Base-by-base conservation (phyloP, 2,797 vertebrate genomes). In the Oryzias dopingdopingensis region DNA sequence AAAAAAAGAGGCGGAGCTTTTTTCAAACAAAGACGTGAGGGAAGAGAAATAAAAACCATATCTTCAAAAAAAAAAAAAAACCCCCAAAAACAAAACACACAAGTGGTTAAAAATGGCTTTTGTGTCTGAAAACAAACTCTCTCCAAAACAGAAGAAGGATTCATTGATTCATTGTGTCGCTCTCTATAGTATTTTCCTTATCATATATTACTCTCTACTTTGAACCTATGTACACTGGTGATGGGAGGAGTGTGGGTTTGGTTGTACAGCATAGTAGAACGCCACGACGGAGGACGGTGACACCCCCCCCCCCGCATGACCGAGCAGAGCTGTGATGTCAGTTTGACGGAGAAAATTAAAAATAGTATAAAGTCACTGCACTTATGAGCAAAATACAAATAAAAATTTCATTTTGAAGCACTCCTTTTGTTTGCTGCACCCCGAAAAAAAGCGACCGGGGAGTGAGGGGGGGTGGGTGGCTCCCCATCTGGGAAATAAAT, bases 201-300 rank as follows among this genome's bases (percentile, higher is more conserved):
- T 88, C 85, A 92, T 92, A 92, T 91, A 91, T 92, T 92, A 92
- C 88, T 89, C 85, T 92, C 90, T 91, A 90, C 87, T 87, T 80
- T 89, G 81, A 83, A 84, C 76, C 53, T 92, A 91, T 93, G 82
- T 92, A 92, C 92, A 92, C 87, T 78, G 82, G 84, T 83, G 79
- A 79, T 65, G 78, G 79, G 79, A 72, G 79, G 70, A 72, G 65
- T 72, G 67, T 69, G 59, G 17, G 79, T 78, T 86, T 86, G 84
- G 73, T 79, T 78, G 72, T 56, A 72, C 69, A 77, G 79, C 70
- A 20, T 64, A 64, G 63, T 56, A 70, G 62, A 68, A 59, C 59
- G 50, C 73, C 69, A 78, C 62, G 1, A 32, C 1, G 47, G 70
- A 68, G 52, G 73, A 59, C 72, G 2, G 32, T 12, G 32, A 13